These are phyloP conservation scores for Caenorhabditis sp. DNA, from an alignment of 2,888 invertebrate genomes.

Conservation along the genomic window DNA sequence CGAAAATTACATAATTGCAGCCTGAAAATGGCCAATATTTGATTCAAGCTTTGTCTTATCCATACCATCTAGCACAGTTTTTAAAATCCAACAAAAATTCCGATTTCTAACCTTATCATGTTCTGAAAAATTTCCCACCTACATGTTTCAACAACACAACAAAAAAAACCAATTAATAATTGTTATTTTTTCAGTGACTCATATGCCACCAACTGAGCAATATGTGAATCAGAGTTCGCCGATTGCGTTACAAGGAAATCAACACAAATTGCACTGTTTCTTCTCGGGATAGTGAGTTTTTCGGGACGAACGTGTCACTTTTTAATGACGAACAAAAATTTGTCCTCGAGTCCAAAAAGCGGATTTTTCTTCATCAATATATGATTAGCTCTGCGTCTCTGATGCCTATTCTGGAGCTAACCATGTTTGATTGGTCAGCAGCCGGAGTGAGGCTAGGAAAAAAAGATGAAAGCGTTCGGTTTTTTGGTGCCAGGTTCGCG, in stretches of 20 bases:
- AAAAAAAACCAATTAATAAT: neutral
- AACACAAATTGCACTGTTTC: slow-evolving; percentile 73
- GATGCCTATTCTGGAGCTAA: slow-evolving; percentile 11
- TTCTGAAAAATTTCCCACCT: slow-evolving; percentile 1
- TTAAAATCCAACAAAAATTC: too few species aligned
- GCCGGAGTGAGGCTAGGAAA: neutral
- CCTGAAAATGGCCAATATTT: too few species aligned
- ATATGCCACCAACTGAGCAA: slow-evolving; percentile 57
- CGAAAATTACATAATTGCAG: too few species aligned
- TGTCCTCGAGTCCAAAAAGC: neutral
- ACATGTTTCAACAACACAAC: too few species aligned
- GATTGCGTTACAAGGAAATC: slow-evolving; percentile 68
- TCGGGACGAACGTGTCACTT: too few species aligned
- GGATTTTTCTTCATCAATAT: neutral
- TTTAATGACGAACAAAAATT: too few species aligned
- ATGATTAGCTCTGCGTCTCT: slow-evolving; percentile 11
- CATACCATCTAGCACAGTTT: too few species aligned
- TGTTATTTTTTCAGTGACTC: slow-evolving; percentile 39
- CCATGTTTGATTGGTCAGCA: neutral
- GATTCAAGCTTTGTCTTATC: too few species aligned
- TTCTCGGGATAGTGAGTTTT: slow-evolving; percentile 74
- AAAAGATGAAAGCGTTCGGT: neutral
- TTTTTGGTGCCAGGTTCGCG: slow-evolving; percentile 33
- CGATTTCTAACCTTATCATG: neutral
- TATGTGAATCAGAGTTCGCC: slow-evolving; percentile 70